Evolutionary conservation across 2,888 invertebrate species (phyloP), one percentile per base, ranked within the genome.

Genomic region (Drosophila peninsularis): DNA sequence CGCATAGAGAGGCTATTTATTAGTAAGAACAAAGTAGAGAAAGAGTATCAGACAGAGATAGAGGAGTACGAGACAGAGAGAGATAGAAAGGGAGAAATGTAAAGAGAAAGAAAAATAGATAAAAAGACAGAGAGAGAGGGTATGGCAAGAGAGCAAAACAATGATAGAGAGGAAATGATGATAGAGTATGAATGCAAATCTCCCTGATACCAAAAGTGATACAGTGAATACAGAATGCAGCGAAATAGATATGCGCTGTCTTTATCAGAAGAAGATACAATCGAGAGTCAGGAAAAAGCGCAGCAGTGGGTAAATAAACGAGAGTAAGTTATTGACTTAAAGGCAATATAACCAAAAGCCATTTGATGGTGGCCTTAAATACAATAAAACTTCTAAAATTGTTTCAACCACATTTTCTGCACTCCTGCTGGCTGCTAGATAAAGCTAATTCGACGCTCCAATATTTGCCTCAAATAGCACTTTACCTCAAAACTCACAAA

Each of bases 381-480:
- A 52, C 10, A 56, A 60, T 36, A 52, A 55, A 45, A 56, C 27
- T 56, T 37, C 42, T 27, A 1, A 58, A 45, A 50, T 45, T 50
- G 39, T 39, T 52, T 37, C 11, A 30, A 34, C n/a, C 37, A 39
- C 14, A 41, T 13, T 36, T 13, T 14, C 24, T 17, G 6, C 17
- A 10, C 52, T 52, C n/a, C 52, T 32, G 50, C 14, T 52, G 0
- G 41, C 21, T 24, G 19, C 45, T 39, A 56, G 53, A 52, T 53
- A 37, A 36, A 45, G 47, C 69, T 57, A 64, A 73, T 53, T 68
- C 41, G 36, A 56, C 30, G 42, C 52, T 45, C 44, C 47, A 58
- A 52, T 73, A 47, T 68, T 67, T 68, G 47, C 53, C 54, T 54
- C 34, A 17, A 65, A 65, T 47, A 71, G 56, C 64, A 50, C 36